Base-by-base conservation (phyloP, 2,113 vertebrate genomes). In the Gnathonemus echidnorhynchus region DNA sequence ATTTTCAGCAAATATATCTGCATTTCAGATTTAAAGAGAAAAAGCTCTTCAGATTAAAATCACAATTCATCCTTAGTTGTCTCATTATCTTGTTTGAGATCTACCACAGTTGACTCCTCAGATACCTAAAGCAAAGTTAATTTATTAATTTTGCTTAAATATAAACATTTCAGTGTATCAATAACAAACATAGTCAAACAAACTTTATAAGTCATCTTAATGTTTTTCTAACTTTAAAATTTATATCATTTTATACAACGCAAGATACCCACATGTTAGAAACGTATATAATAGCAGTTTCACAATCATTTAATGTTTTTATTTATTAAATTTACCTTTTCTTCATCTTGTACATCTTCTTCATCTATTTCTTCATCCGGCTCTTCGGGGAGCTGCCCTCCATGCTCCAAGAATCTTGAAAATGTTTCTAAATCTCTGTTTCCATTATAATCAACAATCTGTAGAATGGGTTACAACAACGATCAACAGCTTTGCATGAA, bases 321-420 rank as follows among this genome's bases (percentile, higher is more conserved):
- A 27, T 66, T 66, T 66, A 46, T 6, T 31, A 24, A 27, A 21
- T 77, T 48, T 27, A 87, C 85, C 50, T 91, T 31, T 80, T 86
- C 92, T 0, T 93, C 90, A 0, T 93, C 91, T 5, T 90, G 91
- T 0, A 92, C 88, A 0, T 94, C 90, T 3, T 94, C 93, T 1
- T 91, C 87, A 7, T 85, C 90, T 2, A 91, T 90, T 7, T 91
- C 90, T 2, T 88, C 90, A 0, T 89, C 35, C 5, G 91, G 89
- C 77, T 96, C 95, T 46, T 92, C 21, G 0, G 97, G 97, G 89
- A 97, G 85, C 0, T 89, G 92, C 15, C 98, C 98, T 2, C 97
- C 97, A 0, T 93, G 94, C 70, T 99, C 98, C 92, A 99, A 93
- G 93, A 99, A 99, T 91, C 95, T 96, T 19, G 96, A 96, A 90